Conservation (phyloP, 2,113 vertebrate species). For the Sander vitreus region DNA sequence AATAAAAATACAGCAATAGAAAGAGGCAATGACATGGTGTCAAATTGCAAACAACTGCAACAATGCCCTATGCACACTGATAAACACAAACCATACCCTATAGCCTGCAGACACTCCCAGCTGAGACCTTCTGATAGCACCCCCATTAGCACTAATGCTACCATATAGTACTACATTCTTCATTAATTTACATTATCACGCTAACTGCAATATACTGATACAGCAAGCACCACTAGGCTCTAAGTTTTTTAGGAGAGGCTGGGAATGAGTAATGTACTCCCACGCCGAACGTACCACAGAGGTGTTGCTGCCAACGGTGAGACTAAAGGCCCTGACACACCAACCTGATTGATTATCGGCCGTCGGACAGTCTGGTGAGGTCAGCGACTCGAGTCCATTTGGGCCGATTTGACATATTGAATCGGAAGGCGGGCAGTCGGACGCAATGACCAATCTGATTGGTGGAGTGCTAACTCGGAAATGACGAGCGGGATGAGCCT, state of each 20-base stretch:
- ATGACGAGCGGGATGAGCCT: too few relatives aligned
- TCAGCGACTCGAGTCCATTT: too few relatives aligned
- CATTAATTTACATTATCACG: slow-evolving; percentile 32
- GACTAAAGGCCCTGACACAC: background rate
- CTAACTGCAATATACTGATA: slow-evolving; percentile 21
- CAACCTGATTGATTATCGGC: too few relatives aligned
- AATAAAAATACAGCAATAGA: slow-evolving; percentile 1
- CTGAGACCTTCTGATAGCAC: slow-evolving; percentile 35
- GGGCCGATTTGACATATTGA: too few relatives aligned
- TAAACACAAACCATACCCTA: background rate
- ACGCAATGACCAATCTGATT: too few relatives aligned
- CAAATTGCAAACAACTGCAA: slow-evolving; percentile 27
- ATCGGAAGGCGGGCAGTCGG: too few relatives aligned
- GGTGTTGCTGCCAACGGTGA: background rate
- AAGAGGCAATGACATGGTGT: slow-evolving; percentile 1
- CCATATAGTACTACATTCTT: slow-evolving; percentile 1
- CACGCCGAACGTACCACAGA: background rate
- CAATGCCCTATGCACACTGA: background rate
- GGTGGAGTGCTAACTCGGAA: too few relatives aligned
- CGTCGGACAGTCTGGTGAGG: too few relatives aligned
- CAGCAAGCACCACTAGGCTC: background rate
- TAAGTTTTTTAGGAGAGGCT: background rate
- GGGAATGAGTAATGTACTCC: slow-evolving; percentile 23
- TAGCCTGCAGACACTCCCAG: slow-evolving; percentile 16
- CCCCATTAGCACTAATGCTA: slow-evolving; percentile 35